Base-by-base conservation (phyloP, 2,888 invertebrate genomes). In the Dendrolimus pini region DNA sequence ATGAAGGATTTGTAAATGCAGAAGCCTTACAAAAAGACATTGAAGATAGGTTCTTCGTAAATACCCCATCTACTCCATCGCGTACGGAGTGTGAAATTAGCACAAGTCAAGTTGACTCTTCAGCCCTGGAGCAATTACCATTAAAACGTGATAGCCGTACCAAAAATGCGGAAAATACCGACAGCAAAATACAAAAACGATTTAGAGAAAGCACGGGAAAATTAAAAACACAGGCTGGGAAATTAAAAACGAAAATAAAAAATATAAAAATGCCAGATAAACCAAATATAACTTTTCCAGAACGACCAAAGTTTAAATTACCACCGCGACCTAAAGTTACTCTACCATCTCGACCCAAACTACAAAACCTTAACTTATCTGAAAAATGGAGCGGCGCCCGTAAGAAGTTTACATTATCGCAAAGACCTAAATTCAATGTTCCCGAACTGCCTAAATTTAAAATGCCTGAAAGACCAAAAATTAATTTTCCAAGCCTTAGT, bases 161-260 rank as follows among this genome's bases (percentile, higher is more conserved):
- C 53, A 93, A 92, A 75, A 89, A 86, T 63, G 69, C 80, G 54
- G 92, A 93, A 54, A 85, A 82, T 57, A 84, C 87, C 60, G 91
- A 92, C 68, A 88, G 83, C 56, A 93, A 91, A 72, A 89, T 94
- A 73, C 93, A 94, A 67, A 93, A 94, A 65, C 93, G 93, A 13
- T 79, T 96, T 41, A 93, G 92, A 64, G 93, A 91, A 63, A 94
- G 95, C 64, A 95, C 96, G 6, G 94, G 93, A 52, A 94, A 94
- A 65, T 70, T 96, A 55, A 93, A 93, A 68, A 92, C 87, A 53
- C 95, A 95, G 77, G 95, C 96, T 13, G 94, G 93, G 41, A 95
- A 94, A 80, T 78, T 96, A 41, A 94, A 93, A 77, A 93, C 93
- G 0, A 94, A 94, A 75, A 75, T 95, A 59, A 92, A 93, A 71